These are phyloP conservation scores for Euwallacea similis DNA, from an alignment of 1,140 invertebrate genomes.

Conservation along the genomic window DNA sequence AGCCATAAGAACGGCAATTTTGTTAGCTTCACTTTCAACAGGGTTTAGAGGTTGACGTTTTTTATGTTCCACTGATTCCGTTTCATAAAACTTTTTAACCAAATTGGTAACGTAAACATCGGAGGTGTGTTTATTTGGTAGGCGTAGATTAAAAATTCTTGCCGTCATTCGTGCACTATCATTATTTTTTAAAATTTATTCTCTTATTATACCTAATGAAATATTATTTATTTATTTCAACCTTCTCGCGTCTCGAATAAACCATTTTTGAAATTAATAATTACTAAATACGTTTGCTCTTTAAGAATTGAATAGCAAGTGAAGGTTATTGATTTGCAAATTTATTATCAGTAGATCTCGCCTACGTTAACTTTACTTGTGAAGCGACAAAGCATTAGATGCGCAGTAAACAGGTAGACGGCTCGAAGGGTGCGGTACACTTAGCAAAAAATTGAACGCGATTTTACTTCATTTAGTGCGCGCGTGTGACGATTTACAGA, in stretches of 20 bases:
- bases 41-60: background rate
- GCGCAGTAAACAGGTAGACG: no score
- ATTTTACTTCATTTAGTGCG: no score
- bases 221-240: no score
- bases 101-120: background rate
- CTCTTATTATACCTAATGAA: no score
- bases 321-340: background rate
- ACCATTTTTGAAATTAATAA: constrained; percentile 1
- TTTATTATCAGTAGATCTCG: no score
- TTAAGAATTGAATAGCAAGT: no score
- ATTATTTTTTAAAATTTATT: background rate
- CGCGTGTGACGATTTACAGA: no score
- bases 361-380: no score
- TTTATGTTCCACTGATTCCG: background rate
- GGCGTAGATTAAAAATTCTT: background rate
- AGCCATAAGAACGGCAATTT: constrained; percentile 2
- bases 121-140: background rate
- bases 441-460: no score
- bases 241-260: background rate
- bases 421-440: no score
- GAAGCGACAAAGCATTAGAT: no score
- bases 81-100: background rate
- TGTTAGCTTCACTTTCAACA: background rate
- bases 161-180: background rate
- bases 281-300: background rate